Base-by-base conservation (phyloP, 2,888 invertebrate species). In the Leptothorax acervorum region DNA sequence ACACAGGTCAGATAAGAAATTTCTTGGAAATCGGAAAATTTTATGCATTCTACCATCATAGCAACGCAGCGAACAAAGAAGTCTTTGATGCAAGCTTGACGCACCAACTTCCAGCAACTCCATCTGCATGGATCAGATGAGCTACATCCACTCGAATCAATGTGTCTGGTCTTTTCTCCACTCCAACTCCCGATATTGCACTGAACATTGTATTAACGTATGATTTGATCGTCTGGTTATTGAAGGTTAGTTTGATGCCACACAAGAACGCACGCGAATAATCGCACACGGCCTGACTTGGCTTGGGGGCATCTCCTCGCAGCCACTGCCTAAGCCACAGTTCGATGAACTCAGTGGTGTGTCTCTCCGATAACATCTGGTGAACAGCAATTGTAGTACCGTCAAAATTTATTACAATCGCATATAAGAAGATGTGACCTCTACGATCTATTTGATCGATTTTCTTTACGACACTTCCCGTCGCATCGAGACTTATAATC, bases 381-480 rank as follows among this genome's bases (percentile, higher is more conserved):
- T 65, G 0, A 0, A 65, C 65, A 65, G 65, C 9, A 6, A 65
- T 65, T 12, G 42, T 42, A 3, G 23, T 65, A 1, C 12, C 12
- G 12, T 65, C 42, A 5, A 65, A 42, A 23, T 65, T 65, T 2
- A 42, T 65, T 23, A 65, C 65, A 42, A 65, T 65, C 0, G 39
- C 39, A 6, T 65, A 65, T 23, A 65, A 65, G 12, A 42, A 65
- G 5, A 65, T 65, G 0, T 65, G 60, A 60, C 60, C 60, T 35
- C 35, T 35, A 35, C 35, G 35, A 45, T 3, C 11, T n/a, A 4
- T 51, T 15, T 51, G 6, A 51, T 18, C n/a, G 2, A 6, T 51
- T 6, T 51, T 51, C 12, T 51, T n/a, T 18, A 51, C 51, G 0
- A 51, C 2, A n/a, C 51, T 51, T 15, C n/a, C 18, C 18, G 35